Percentiles rank a stretch among this genome's conserved stretches.
phyloP scores from a whole-genome alignment of 2,888 invertebrate genomes.

The Cetonia aurata region DNA sequence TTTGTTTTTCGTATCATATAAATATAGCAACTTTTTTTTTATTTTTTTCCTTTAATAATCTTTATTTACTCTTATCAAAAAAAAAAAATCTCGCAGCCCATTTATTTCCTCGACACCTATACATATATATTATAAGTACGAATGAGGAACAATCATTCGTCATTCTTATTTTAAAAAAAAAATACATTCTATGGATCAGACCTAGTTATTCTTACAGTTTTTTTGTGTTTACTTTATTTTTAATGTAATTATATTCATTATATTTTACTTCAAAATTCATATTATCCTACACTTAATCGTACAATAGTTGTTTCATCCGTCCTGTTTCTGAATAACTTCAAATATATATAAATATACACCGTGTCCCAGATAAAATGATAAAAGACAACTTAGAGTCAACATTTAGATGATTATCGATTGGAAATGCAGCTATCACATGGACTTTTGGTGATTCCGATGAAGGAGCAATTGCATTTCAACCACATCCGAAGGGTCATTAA shows the following conservation, averaged over 20 bases:
- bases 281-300: conserved; percentile 56
- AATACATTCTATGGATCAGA: conserved; percentile 67
- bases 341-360: background rate
- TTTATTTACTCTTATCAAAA: conserved; percentile 1
- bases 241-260: conserved; percentile 2
- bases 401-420: too few species aligned
- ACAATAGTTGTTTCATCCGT: background rate
- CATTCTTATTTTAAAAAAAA: conserved; percentile 54
- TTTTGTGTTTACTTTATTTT: conserved; percentile 48
- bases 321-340: background rate
- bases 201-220: conserved; percentile 51
- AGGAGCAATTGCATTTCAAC: too few species aligned
- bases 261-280: conserved; percentile 21
- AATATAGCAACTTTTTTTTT: conserved; percentile 50
- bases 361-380: too few species aligned
- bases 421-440: too few species aligned
- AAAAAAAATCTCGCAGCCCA: conserved; percentile 38
- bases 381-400: too few species aligned
- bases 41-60: background rate
- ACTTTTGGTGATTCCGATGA: too few species aligned
- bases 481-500: too few species aligned
- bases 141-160: conserved; percentile 49
- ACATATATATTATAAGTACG: conserved; percentile 40
- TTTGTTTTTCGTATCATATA: conserved; percentile 55
- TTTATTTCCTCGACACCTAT: conserved; percentile 48